Base-by-base conservation (phyloP, 1,140 invertebrate species). In the Camponotus floridanus region DNA sequence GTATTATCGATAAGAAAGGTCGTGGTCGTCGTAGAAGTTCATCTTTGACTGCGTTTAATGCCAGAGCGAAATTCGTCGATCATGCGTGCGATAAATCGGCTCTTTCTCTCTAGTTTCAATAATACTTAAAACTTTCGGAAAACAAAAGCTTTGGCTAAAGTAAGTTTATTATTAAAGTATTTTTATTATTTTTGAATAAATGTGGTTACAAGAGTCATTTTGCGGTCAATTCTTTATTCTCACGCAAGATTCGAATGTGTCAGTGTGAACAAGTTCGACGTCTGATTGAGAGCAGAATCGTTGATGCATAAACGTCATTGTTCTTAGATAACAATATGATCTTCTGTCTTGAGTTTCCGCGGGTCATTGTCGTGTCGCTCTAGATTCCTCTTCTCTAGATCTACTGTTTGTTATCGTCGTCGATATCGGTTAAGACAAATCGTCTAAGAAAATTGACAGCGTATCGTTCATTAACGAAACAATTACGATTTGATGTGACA, bases 1-100 rank as follows among this genome's bases (percentile, higher is more conserved):
- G 78, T 78, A 74, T 71, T 18, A 21, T 61, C 33, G 90, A 91
- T 91, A 91, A 79, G 88, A 88, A 76, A 90, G 90, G 90, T 91
- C 90, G 89, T 33, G 85, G 86, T n/a, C 81, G 31, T 21, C 18
- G 64, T 80, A n/a, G 39, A 86, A 81, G 90, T 91, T 91, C 84
- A 91, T 78, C 90, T 64, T 81, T 48, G 73, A 88, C n/a, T 33
- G 45, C 11, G 15, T 83, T 83, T 74, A 73, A 81, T 65, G 48
- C 51, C 48, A 51, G 36, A 48, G 59, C 36, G n/a, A 81, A 61
- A 73, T 83, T 74, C 68, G 61, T 42, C 81, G 73, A 85, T 78
- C 15, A 45, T 13, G 45, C 7, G 9, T 36, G 45, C 33, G 61
- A 64, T 68, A 48, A 85, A 62, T 64, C n/a, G n/a, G 11, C 11